These are phyloP conservation scores for Sisor rabdophorus DNA, from an alignment of 2,113 vertebrate genomes.

Conservation along the genomic window DNA sequence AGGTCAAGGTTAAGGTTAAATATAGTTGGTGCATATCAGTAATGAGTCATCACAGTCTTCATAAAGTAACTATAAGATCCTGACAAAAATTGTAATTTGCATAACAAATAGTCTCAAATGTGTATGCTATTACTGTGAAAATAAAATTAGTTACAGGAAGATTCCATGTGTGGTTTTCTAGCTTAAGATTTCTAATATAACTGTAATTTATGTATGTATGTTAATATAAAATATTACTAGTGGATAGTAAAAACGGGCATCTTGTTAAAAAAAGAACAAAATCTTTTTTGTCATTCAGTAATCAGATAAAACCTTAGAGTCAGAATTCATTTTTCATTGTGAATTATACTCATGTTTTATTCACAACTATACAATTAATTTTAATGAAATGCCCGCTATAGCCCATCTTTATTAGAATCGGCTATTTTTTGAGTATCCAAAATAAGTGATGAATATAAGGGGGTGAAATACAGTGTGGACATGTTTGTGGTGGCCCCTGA, in stretches of 20 bases:
- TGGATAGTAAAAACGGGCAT: neutral
- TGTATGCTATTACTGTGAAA: neutral
- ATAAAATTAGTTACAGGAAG: neutral
- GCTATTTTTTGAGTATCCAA: conserved; percentile 6
- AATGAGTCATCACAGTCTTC: neutral
- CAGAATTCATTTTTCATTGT: conserved; percentile 13
- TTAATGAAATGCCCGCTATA: conserved; percentile 29
- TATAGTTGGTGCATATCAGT: neutral
- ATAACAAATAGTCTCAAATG: neutral
- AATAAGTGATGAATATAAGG: conserved; percentile 7
- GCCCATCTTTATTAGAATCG: conserved; percentile 11
- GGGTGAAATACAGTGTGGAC: conserved; percentile 15
- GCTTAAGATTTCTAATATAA: neutral
- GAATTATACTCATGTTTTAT: conserved; percentile 38
- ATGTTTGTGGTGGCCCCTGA: conserved; percentile 31
- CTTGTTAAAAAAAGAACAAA: neutral
- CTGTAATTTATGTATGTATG: neutral
- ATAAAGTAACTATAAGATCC: neutral
- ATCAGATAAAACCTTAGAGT: neutral
- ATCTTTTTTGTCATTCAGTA: neutral
- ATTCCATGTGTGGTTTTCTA: neutral
- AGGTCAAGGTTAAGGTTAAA: neutral
- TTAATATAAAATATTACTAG: neutral
- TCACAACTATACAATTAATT: conserved; percentile 42
- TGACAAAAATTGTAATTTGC: neutral